Percentiles rank a stretch among this genome's conserved stretches.
Evolutionary conservation across 2,113 vertebrate species (phyloP).

Genomic region (Macrotus californicus): DNA sequence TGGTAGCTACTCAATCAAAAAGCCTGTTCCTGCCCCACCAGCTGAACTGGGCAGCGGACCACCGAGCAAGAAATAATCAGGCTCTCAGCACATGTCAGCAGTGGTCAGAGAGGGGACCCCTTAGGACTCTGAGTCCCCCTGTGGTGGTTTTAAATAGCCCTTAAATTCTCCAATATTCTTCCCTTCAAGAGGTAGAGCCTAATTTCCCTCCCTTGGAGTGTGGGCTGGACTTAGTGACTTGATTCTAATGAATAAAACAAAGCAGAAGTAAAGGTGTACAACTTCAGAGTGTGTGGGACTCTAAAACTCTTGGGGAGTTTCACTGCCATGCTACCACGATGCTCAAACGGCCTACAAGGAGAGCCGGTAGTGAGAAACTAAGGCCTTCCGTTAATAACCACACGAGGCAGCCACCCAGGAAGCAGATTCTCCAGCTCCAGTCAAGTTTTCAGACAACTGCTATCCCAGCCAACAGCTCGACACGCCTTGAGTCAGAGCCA

Average conservation of each 20-base stretch:
- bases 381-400: background rate
- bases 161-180: background rate
- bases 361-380: background rate
- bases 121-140: background rate
- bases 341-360: background rate
- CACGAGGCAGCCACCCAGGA: background rate
- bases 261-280: background rate
- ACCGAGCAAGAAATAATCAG: background rate
- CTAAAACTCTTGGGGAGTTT: background rate
- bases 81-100: background rate
- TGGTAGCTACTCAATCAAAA: background rate
- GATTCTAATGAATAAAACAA: conserved; percentile 11
- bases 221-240: background rate
- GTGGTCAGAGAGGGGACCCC: background rate
- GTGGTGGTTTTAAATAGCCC: background rate
- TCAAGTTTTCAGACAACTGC: background rate
- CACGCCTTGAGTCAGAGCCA: background rate
- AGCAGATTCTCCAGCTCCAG: background rate
- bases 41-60: background rate
- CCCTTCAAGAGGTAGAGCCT: background rate
- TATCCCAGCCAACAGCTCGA: background rate
- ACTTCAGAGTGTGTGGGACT: background rate
- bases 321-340: background rate
- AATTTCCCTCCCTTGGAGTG: background rate
- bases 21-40: background rate